These are phyloP conservation scores for Muntiacus muntjak DNA, from an alignment of 2,113 vertebrate genomes.

Conservation along the genomic window DNA sequence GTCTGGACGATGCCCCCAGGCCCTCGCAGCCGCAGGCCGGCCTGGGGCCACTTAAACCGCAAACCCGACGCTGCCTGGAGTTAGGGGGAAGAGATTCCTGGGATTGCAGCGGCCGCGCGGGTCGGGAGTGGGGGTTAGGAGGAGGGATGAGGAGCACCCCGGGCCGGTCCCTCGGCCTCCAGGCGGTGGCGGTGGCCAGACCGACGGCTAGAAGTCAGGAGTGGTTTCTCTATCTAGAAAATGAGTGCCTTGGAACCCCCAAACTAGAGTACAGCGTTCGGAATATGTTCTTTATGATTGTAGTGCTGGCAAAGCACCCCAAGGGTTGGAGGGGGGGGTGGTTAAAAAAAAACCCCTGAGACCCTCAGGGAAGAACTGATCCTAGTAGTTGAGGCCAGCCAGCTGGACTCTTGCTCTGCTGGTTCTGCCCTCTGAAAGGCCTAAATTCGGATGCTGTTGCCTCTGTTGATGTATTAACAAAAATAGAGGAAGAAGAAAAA, in stretches of 20 bases:
- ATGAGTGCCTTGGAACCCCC: background rate
- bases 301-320: background rate
- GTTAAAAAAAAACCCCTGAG: background rate
- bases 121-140: rapidly evolving
- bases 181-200: rapidly evolving
- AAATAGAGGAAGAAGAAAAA: background rate
- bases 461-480: background rate
- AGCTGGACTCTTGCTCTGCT: background rate
- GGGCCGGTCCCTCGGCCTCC: background rate
- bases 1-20: background rate
- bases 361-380: too few relatives aligned
- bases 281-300: background rate
- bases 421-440: background rate
- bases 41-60: background rate
- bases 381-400: too few relatives aligned
- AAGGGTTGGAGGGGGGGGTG: background rate
- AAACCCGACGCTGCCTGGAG: background rate
- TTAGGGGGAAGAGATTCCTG: background rate
- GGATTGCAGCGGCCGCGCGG: rapidly evolving
- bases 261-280: background rate
- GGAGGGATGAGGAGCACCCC: background rate
- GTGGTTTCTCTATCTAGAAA: background rate
- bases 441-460: background rate
- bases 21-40: background rate
- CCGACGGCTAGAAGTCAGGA: background rate